Base-by-base conservation (phyloP, 2,797 vertebrate species). In the Myotis vivesi region DNA sequence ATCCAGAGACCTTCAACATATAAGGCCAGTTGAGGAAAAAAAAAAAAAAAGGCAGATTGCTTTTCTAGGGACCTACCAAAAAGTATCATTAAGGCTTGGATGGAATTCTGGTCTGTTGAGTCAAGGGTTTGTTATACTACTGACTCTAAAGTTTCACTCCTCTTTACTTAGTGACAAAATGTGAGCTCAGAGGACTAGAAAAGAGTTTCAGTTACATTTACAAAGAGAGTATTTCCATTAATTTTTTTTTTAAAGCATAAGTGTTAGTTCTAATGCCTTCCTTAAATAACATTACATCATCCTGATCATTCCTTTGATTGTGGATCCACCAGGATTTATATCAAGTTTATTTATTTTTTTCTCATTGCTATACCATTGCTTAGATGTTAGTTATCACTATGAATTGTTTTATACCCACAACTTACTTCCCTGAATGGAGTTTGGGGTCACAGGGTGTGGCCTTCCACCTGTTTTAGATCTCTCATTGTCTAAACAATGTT, bases 121-220 rank as follows among this genome's bases (percentile, higher is more conserved):
- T 64, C 38, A 94, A 66, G 76, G 41, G 16, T 28, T 91, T 8
- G 9, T 7, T 87, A 89, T 89, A 49, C 33, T 38, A 20, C 23
- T 55, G 41, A 57, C 6, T 36, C 28, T 30, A 36, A 73, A 51
- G 4, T 66, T 76, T 86, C 13, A 89, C 25, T 23, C 30, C 11
- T 79, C 10, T 95, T 94, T 85, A 83, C 17, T 55, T 84, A 46
- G n/a, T 79, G 69, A 94, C 44, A 82, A 91, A 72, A 55, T 75
- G 28, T 57, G 46, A 75, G 20, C 53, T 38, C 19, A 16, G 15
- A 75, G 19, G 23, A 83, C 38, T 53, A 71, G 59, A 41, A 79
- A 66, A 90, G 75, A 86, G 15, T 87, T 62, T 76, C 51, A 49
- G 3, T 53, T 44, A 20, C 55, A 89, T 68, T 89, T 91, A 28